Evolutionary conservation across 2,113 vertebrate genomes (phyloP).

Genomic region (Clarias gariepinus): DNA sequence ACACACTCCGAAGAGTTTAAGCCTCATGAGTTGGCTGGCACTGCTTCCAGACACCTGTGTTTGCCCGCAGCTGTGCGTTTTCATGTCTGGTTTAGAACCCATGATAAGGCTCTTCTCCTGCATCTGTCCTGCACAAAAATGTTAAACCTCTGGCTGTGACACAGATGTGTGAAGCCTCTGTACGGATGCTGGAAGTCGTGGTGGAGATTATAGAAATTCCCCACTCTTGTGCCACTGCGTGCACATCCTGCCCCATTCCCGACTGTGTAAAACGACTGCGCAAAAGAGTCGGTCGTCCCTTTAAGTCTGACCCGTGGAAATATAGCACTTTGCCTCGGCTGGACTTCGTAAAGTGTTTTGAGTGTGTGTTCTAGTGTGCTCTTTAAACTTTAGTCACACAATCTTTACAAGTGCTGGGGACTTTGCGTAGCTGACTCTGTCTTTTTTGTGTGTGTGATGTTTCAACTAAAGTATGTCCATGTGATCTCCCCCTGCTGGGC

Average conservation of each 20-base stretch:
- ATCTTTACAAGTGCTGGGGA: constrained; percentile 3
- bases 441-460: neutral
- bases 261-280: neutral
- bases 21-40: neutral
- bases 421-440: neutral
- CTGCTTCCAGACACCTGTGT: constrained; percentile 35
- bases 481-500: constrained; percentile 44
- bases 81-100: constrained; percentile 11
- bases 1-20: constrained; percentile 38
- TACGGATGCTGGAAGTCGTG: constrained; percentile 1
- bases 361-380: neutral
- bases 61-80: constrained; percentile 41
- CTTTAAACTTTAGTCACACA: neutral
- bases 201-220: constrained; percentile 35
- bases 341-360: neutral
- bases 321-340: neutral
- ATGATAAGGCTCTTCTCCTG: neutral
- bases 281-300: neutral
- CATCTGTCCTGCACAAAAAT: neutral
- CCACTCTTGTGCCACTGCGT: neutral
- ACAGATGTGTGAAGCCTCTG: constrained; percentile 8
- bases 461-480: constrained; percentile 20
- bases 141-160: neutral
- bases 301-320: neutral
- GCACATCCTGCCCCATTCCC: neutral